These are phyloP conservation scores for Papilio protenor DNA, from an alignment of 2,888 invertebrate species.

Conservation along the genomic window DNA sequence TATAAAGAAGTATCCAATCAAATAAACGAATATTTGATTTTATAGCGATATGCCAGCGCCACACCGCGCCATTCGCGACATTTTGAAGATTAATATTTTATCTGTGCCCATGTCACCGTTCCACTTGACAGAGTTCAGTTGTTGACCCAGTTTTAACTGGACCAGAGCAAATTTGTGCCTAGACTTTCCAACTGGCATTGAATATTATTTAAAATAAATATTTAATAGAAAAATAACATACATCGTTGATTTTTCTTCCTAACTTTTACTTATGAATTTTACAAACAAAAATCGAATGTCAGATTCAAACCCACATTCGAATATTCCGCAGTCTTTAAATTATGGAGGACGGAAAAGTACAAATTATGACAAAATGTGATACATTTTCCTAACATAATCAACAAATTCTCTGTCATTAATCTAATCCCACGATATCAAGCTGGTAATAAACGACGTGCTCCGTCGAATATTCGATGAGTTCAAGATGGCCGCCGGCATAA, in stretches of 20 bases:
- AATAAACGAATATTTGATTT: constrained; percentile 18
- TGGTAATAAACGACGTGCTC: constrained; percentile 13
- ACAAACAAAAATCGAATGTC: neutral
- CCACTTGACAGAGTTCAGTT: constrained; percentile 41
- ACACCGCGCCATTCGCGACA: constrained; percentile 25
- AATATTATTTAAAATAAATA: neutral
- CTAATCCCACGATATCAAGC: constrained; percentile 8
- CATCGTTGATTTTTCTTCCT: neutral
- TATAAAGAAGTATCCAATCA: constrained; percentile 15
- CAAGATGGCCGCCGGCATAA: constrained; percentile 52
- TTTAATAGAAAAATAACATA: neutral
- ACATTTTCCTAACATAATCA: neutral
- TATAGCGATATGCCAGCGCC: constrained; percentile 11
- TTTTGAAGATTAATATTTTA: constrained; percentile 41
- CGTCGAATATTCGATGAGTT: constrained; percentile 48
- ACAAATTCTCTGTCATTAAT: constrained; percentile 5
- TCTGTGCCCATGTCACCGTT: constrained; percentile 38
- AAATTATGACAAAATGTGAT: constrained; percentile 7
- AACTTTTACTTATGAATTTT: neutral
- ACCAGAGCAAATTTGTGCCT: constrained; percentile 18
- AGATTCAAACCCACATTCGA: neutral
- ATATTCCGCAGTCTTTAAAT: neutral
- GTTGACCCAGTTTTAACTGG: constrained; percentile 42
- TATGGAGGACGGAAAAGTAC: neutral
- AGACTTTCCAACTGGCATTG: constrained; percentile 4